A percentile compares a stretch with the other conserved stretches of the same genome.
These are phyloP conservation scores for Hypena proboscidalis DNA, from an alignment of 2,888 invertebrate species.

Conservation along the genomic window DNA sequence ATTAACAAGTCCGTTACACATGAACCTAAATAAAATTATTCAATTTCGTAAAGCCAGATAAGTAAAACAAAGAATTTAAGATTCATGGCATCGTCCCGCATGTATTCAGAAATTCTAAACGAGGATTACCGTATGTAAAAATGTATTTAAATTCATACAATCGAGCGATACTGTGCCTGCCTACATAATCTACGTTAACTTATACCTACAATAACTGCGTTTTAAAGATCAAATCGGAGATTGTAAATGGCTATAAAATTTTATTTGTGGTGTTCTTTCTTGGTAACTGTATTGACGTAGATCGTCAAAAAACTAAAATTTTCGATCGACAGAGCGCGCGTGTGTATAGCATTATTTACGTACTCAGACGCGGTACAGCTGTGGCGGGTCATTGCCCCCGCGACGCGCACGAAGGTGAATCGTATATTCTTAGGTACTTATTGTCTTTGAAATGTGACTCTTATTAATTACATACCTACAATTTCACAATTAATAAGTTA, in stretches of 20 bases:
- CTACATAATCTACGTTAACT: conserved; percentile 14
- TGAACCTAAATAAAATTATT: conserved; percentile 3
- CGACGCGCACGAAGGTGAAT: conserved; percentile 75
- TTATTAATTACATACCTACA: conserved; percentile 39
- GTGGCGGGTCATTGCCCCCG: conserved; percentile 74
- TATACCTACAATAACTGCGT: no score
- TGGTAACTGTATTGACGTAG: conserved; percentile 12
- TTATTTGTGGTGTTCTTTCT: no score
- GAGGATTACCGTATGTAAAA: conserved; percentile 10
- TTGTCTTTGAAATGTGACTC: conserved; percentile 63
- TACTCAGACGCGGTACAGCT: conserved; percentile 65
- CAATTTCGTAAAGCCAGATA: conserved; percentile 5
- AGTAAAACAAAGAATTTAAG: conserved; percentile 10
- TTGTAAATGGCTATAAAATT: no score
- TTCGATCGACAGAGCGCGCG: conserved; percentile 44
- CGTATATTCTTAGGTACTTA: conserved; percentile 63
- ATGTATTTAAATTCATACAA: conserved; percentile 21
- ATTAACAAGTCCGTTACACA: no score
- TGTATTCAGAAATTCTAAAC: conserved; percentile 15
- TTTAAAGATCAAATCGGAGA: no score
- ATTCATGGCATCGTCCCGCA: conserved; percentile 12
- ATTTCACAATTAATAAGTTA: conserved; percentile 42
- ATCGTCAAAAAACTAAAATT: conserved; percentile 26
- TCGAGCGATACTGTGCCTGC: conserved; percentile 3
- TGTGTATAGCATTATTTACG: conserved; percentile 62